Conservation (phyloP, 2,888 invertebrate genomes). For the Willowsia nigromaculata region DNA sequence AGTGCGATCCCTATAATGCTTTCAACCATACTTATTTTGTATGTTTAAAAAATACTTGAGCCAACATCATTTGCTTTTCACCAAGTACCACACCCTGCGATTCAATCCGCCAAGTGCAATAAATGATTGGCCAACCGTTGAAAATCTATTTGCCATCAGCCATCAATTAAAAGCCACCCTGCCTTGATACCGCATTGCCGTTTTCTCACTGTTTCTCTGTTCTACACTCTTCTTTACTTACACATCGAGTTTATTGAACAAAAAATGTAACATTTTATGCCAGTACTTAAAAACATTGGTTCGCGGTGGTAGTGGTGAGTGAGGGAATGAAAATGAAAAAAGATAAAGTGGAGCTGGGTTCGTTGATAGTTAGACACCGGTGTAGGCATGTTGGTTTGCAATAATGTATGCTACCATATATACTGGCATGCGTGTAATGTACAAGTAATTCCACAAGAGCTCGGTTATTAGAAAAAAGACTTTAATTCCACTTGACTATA, state of each 20-base stretch:
- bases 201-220: constrained; percentile 8
- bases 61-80: neutral
- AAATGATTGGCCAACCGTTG: constrained; percentile 53
- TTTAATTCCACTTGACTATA: neutral
- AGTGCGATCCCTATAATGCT: too few species aligned
- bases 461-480: constrained; percentile 36
- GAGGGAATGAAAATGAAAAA: constrained; percentile 40
- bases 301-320: constrained; percentile 4
- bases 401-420: constrained; percentile 21
- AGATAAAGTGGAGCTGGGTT: constrained; percentile 9
- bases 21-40: too few species aligned
- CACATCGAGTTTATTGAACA: constrained; percentile 4
- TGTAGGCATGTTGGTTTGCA: neutral
- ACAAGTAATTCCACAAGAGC: constrained; percentile 28
- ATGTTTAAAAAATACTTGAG: too few species aligned
- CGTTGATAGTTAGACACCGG: neutral
- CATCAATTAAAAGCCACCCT: constrained; percentile 66
- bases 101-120: constrained; percentile 44
- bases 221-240: neutral
- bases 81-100: constrained; percentile 28
- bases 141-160: constrained; percentile 68
- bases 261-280: constrained; percentile 12
- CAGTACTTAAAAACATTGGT: constrained; percentile 41
- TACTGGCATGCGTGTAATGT: constrained; percentile 21
- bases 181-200: constrained; percentile 61